Conservation (phyloP, 2,888 invertebrate genomes). For the Cephonodes hylas region DNA sequence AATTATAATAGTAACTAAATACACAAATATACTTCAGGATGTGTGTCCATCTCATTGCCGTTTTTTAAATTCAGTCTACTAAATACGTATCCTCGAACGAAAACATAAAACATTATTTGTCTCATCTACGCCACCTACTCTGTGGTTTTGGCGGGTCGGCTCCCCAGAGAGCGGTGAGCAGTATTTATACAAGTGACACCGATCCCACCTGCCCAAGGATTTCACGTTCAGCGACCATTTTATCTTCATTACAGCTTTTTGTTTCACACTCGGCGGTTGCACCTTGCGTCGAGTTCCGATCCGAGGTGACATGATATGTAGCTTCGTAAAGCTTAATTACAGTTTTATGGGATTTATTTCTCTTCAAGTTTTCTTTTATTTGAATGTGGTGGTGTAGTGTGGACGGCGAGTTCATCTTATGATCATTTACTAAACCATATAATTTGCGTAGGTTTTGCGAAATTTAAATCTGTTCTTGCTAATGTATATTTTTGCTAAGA, state of each 20-base stretch:
- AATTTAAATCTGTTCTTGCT: too few species aligned
- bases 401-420: too few species aligned
- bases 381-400: not conserved
- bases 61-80: too few species aligned
- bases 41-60: too few species aligned
- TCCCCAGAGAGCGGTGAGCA: conserved; percentile 27
- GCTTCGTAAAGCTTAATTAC: not conserved
- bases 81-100: too few species aligned
- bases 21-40: too few species aligned
- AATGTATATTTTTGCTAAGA: too few species aligned
- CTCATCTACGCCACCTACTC: not conserved
- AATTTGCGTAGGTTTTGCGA: too few species aligned
- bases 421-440: too few species aligned
- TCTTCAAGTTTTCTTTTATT: not conserved
- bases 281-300: conserved; percentile 44
- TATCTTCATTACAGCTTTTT: conserved; percentile 57
- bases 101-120: not conserved
- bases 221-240: conserved; percentile 54
- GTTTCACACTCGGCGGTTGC: conserved; percentile 38
- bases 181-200: conserved; percentile 44
- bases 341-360: not conserved
- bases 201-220: conserved; percentile 56
- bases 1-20: too few species aligned
- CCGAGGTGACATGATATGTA: not conserved
- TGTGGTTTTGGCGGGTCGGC: not conserved